Evolutionary conservation across 2,113 vertebrate species (phyloP), one percentile per base, ranked within the genome.

Genomic region (Phycodurus eques): DNA sequence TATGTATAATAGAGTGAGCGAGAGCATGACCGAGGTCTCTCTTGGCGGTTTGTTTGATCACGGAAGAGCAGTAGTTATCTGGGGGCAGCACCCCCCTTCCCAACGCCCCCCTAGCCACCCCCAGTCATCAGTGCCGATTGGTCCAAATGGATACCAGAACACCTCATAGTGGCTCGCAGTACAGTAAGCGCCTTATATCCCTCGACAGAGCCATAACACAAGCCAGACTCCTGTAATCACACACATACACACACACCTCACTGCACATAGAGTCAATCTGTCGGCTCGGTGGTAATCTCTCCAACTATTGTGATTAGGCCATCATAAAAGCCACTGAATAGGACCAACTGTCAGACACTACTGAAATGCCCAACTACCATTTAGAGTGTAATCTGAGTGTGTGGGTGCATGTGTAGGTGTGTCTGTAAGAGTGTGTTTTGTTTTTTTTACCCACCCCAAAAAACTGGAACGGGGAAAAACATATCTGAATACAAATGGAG

Each of bases 71-170:
- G 85, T 65, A 86, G 80, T 90, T 85, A 88, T 90, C 84, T 83
- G 80, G 82, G 64, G 60, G 79, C 27, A 61, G 60, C 31, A 14
- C 1, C 15, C 74, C 77, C 73, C 64, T 78, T 66, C 70, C 47
- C 76, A 67, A 64, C 44, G 54, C 74, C 75, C n/a, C 22, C 4
- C 22, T 14, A n/a, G 2, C 59, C 31, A 33, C 59, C 31, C 14
- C 86, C 88, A 84, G 77, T 90, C 89, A 89, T 89, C 89, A 90
- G 77, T 56, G 85, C 80, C 83, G 84, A 90, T 87, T 90, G 87
- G 80, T 81, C 82, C 80, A 89, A 91, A 91, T 90, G 87, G 88
- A 89, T 86, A 75, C 88, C 89, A 91, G 90, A 91, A 88, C 88
- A 87, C 84, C 81, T 83, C 87, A 44, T 47, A 39, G 87, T 80